Percentiles rank a stretch among this genome's conserved stretches.
Conservation (phyloP, 2,888 invertebrate genomes). For the Diabrotica balteata region DNA sequence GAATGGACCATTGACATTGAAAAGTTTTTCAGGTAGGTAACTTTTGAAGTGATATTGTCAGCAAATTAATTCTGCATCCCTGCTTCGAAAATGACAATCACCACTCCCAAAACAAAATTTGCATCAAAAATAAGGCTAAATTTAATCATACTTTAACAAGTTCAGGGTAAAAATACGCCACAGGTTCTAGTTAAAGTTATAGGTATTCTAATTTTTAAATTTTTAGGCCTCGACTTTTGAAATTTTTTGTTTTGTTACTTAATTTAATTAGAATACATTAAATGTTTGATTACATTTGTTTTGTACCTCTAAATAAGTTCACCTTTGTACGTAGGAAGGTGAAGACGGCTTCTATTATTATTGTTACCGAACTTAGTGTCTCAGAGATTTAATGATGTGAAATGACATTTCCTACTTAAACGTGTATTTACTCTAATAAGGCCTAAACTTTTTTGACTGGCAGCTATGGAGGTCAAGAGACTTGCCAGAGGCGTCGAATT, state of each 20-base stretch:
- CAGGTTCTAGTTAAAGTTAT: too few relatives aligned
- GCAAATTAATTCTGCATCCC: not conserved
- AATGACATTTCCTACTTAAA: conserved; percentile 47
- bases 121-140: not conserved
- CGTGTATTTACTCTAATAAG: conserved; percentile 34
- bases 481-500: not conserved
- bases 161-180: not conserved
- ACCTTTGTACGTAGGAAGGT: not conserved
- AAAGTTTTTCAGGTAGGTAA: conserved; percentile 17
- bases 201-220: too few relatives aligned
- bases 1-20: conserved; percentile 26
- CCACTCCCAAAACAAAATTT: too few relatives aligned
- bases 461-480: conserved; percentile 18
- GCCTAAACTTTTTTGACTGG: conserved; percentile 21
- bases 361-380: conserved; percentile 18
- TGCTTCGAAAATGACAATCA: too few relatives aligned
- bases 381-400: conserved; percentile 44
- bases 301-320: too few relatives aligned
- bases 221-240: too few relatives aligned
- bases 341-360: conserved; percentile 7
- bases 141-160: not conserved
- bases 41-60: not conserved
- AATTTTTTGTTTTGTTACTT: too few relatives aligned
- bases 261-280: too few relatives aligned
- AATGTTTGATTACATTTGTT: too few relatives aligned